Evolutionary conservation across 2,113 vertebrate genomes (phyloP), one percentile per base, ranked within the genome.

Genomic region (Falco punctatus): DNA sequence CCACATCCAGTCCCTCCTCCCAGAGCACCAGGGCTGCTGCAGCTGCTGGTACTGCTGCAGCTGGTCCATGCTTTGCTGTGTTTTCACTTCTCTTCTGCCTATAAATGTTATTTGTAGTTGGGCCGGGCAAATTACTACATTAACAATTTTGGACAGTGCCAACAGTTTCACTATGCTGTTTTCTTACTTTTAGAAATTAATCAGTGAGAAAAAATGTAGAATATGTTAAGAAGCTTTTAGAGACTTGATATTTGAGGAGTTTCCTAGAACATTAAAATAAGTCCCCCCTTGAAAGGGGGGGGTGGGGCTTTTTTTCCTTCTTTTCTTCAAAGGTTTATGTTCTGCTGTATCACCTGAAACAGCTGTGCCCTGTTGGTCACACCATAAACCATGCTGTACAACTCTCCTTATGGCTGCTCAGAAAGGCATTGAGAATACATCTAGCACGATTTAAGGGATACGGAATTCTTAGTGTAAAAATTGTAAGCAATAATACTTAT

Each of bases 141-240:
- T 93, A 92, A 69, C 0, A 5, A 24, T 85, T 94, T 90, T 75
- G 62, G 79, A 86, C 66, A 80, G 38, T 1, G 19, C 33, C 46
- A 79, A 57, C 22, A 30, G 0, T 91, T 92, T 59, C 30, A 49
- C 23, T 57, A 14, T 44, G 52, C 7, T 91, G 27, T 88, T 81
- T 28, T 38, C 33, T 55, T 69, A 44, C 15, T 79, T 88, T 8
- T 61, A 72, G 61, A 82, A 89, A 85, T 48, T 81, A 87, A 75
- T 75, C n/a, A 54, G 49, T 30, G 15, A 52, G 66, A 48, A 93
- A 81, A 89, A 91, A 83, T 32, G 44, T 79, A 58, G 46, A 66
- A 28, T 44, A 66, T 44, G 40, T 92, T 95, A 94, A 95, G 66
- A 88, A 93, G 71, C 32, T 93, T 91, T 85, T 73, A 69, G 13